phyloP scores from a whole-genome alignment of 2,888 invertebrate species.

The Brachyptera putata region DNA sequence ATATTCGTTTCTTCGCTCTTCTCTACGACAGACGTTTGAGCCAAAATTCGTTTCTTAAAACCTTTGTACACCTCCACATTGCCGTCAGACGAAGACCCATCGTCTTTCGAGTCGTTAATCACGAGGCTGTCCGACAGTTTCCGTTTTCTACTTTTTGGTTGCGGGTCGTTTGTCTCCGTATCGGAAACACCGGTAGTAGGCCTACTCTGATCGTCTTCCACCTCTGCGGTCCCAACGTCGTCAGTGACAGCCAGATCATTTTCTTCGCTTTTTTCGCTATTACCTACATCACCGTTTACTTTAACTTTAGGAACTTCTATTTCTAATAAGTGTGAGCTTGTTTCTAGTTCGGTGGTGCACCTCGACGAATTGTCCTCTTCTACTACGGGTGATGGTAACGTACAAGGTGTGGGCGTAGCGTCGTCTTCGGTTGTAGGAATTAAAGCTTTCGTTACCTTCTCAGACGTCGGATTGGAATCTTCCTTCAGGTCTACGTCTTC shows the following conservation, averaged over 20 bases:
- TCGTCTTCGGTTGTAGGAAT: no score
- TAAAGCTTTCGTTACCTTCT: slow-evolving; percentile 4
- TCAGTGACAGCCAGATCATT: background rate
- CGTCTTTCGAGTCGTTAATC: background rate
- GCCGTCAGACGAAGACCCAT: background rate
- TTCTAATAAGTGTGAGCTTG: background rate
- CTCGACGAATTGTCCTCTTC: background rate
- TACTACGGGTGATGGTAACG: no score
- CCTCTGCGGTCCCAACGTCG: background rate
- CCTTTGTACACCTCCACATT: slow-evolving; percentile 24
- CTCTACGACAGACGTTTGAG: slow-evolving; percentile 18
- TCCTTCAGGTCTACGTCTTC: background rate
- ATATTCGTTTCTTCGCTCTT: no score
- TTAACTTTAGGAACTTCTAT: slow-evolving; percentile 22
- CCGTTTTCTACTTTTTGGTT: background rate
- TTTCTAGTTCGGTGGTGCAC: background rate
- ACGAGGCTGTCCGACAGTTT: background rate
- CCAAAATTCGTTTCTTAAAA: slow-evolving; percentile 26
- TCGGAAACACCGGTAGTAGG: no score
- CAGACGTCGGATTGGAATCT: background rate
- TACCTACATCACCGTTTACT: slow-evolving; percentile 28
- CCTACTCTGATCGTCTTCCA: no score
- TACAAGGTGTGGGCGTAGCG: no score
- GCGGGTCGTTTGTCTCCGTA: background rate
- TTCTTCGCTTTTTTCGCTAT: background rate